phyloP scores from a whole-genome alignment of 2,888 invertebrate species.

The Exephanes ischioxanthus region DNA sequence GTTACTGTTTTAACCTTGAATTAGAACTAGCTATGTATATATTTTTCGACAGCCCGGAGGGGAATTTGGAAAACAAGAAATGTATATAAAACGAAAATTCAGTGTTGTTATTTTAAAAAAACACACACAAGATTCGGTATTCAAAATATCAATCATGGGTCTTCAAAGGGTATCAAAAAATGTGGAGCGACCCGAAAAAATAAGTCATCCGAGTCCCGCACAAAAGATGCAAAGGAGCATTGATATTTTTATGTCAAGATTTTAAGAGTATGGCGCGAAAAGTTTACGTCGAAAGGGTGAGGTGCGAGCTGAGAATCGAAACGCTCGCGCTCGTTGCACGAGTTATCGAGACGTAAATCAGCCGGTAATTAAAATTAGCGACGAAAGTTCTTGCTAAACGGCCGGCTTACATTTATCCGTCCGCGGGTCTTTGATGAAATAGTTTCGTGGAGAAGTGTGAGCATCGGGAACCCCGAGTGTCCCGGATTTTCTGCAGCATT shows the following conservation, averaged over 20 bases:
- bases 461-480: slow-evolving; percentile 22
- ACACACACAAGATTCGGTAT: background rate
- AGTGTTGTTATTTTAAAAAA: background rate
- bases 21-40: background rate
- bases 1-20: background rate
- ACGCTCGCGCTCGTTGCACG: background rate
- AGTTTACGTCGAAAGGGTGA: slow-evolving; percentile 25
- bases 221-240: slow-evolving; percentile 19
- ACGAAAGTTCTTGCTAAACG: slow-evolving; percentile 82
- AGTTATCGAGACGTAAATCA: slow-evolving; percentile 78
- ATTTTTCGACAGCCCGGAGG: too few relatives aligned
- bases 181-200: background rate
- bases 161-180: background rate
- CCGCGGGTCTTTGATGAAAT: slow-evolving; percentile 82
- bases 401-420: slow-evolving; percentile 83
- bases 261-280: background rate
- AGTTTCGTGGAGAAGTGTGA: slow-evolving; percentile 76
- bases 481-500: slow-evolving; percentile 60
- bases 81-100: background rate
- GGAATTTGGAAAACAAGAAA: background rate
- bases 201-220: background rate
- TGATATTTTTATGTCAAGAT: slow-evolving; percentile 40
- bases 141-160: background rate
- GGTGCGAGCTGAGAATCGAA: slow-evolving; percentile 13
- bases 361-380: slow-evolving; percentile 84